These are phyloP conservation scores for Cerceris rybyensis DNA, from an alignment of 2,888 invertebrate species.

Conservation along the genomic window DNA sequence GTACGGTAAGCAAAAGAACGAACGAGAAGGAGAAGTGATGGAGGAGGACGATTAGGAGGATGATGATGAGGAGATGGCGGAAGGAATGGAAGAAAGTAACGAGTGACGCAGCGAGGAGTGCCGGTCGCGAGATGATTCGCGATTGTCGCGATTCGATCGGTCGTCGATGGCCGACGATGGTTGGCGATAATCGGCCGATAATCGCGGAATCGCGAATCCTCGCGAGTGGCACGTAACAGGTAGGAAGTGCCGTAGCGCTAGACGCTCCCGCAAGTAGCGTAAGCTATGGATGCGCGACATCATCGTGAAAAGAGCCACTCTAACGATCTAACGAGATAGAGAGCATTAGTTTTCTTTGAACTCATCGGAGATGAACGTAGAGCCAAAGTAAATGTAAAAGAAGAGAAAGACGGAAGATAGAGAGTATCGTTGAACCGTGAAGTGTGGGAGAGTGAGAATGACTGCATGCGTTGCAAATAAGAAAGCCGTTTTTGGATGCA, in stretches of 20 bases:
- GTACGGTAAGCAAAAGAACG: constrained; percentile 92
- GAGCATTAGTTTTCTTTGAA: not conserved
- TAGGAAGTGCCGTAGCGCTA: constrained; percentile 78
- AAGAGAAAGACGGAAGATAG: constrained; percentile 50
- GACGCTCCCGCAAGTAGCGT: constrained; percentile 80
- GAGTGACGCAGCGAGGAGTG: constrained; percentile 80
- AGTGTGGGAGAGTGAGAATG: constrained; percentile 82
- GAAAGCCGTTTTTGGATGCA: constrained; percentile 81
- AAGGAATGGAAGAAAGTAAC: constrained; percentile 46
- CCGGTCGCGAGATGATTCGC: constrained; percentile 62
- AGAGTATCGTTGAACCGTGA: constrained; percentile 62
- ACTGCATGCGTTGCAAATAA: constrained; percentile 81
- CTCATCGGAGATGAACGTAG: not conserved
- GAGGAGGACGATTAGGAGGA: constrained; percentile 49
- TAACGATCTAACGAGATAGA: constrained; percentile 4
- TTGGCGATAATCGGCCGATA: not conserved
- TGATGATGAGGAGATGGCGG: constrained; percentile 21
- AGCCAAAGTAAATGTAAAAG: constrained; percentile 15
- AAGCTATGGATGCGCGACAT: constrained; percentile 72
- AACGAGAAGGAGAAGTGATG: constrained; percentile 16
- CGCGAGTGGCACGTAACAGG: constrained; percentile 74
- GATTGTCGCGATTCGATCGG: constrained; percentile 41
- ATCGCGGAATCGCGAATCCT: constrained; percentile 53
- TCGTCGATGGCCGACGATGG: not conserved
- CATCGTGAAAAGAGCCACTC: constrained; percentile 41